These are phyloP conservation scores for Strix uralensis DNA, from an alignment of 2,113 vertebrate genomes.

Conservation along the genomic window DNA sequence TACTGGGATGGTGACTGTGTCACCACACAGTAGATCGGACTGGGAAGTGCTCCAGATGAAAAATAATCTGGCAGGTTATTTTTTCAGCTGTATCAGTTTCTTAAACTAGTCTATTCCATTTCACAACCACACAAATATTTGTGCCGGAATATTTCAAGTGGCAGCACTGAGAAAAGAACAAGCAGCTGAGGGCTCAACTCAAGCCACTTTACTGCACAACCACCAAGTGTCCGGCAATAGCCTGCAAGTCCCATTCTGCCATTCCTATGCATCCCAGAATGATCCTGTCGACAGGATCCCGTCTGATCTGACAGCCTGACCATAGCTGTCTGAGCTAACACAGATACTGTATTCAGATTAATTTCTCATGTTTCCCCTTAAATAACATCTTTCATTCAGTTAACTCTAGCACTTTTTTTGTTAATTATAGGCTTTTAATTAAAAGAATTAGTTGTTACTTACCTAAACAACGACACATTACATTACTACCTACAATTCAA, in stretches of 20 bases:
- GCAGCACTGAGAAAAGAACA: fast-evolving
- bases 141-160: background rate
- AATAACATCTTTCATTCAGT: background rate
- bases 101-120: background rate
- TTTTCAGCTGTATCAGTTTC: background rate
- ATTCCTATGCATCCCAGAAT: background rate
- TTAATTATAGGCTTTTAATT: background rate
- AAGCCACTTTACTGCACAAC: background rate
- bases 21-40: too few relatives aligned
- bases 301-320: background rate
- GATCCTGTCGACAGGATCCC: background rate
- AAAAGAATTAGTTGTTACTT: background rate
- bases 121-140: background rate
- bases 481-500: background rate
- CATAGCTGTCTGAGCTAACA: background rate
- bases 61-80: background rate
- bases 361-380: background rate
- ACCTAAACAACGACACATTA: background rate
- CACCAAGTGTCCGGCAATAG: background rate
- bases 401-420: background rate
- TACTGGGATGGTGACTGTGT: background rate
- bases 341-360: background rate
- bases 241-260: background rate
- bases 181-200: background rate
- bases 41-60: background rate